These are phyloP conservation scores for Gobionotothen gibberifrons DNA, from an alignment of 2,797 vertebrate genomes.

Conservation along the genomic window DNA sequence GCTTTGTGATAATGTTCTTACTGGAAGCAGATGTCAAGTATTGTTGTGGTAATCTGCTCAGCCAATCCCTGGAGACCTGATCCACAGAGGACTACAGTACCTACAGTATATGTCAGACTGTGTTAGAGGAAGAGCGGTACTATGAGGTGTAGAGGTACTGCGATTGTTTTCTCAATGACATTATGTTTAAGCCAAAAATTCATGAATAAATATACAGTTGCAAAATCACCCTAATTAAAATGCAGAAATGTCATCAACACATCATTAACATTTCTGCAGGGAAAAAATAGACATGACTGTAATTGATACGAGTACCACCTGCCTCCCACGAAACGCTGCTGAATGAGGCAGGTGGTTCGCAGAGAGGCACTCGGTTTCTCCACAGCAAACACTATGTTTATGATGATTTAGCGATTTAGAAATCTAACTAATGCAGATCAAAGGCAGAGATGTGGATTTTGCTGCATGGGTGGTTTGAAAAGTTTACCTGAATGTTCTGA, in stretches of 20 bases:
- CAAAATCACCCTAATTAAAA: background rate
- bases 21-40: slow-evolving; percentile 25
- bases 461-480: background rate
- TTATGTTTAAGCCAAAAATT: background rate
- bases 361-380: slow-evolving; percentile 2
- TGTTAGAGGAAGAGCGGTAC: background rate
- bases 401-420: background rate
- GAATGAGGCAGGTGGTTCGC: slow-evolving; percentile 1
- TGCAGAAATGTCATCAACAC: background rate
- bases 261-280: slow-evolving; percentile 8
- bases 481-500: background rate
- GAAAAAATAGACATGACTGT: slow-evolving; percentile 6
- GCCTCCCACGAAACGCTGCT: background rate
- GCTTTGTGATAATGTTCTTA: slow-evolving; percentile 24
- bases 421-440: background rate
- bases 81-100: background rate
- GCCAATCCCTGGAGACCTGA: slow-evolving; percentile 3
- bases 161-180: background rate
- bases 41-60: slow-evolving; percentile 6
- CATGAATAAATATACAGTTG: background rate
- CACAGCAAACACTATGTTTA: background rate
- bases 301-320: slow-evolving; percentile 6
- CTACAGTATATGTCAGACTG: background rate
- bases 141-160: background rate
- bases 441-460: background rate